Conservation (phyloP, 35 echinoderm and acorn worm species). For the Diadema setosum region DNA sequence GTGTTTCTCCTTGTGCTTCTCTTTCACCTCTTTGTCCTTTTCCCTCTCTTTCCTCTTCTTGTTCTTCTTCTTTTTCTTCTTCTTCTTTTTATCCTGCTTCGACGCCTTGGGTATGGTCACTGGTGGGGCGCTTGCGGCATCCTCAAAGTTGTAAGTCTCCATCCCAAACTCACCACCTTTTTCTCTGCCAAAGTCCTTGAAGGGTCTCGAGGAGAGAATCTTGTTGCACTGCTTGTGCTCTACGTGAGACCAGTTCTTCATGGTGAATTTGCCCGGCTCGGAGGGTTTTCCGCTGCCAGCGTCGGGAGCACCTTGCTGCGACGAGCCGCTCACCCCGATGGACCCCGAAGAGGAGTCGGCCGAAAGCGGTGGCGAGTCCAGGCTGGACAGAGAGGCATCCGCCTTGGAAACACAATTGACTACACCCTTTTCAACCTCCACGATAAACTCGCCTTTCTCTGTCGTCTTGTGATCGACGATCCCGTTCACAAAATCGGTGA, state of each 20-base stretch:
- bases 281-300: neutral
- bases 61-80: conserved; percentile 37
- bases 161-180: neutral
- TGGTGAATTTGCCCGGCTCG: neutral
- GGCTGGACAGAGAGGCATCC: neutral
- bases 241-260: conserved; percentile 16
- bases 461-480: neutral
- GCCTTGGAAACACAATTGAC: neutral
- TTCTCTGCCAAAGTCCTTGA: neutral
- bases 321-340: neutral
- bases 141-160: neutral
- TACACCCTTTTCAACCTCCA: neutral
- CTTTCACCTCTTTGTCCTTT: conserved; percentile 55
- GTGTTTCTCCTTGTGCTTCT: conserved; percentile 29
- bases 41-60: conserved; percentile 70
- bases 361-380: neutral
- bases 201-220: conserved; percentile 1
- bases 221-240: neutral
- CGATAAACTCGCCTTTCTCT: neutral
- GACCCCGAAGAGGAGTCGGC: neutral
- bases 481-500: neutral
- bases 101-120: neutral
- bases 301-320: neutral
- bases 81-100: conserved; percentile 9
- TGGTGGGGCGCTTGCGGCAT: neutral